Conservation (phyloP, 2,888 invertebrate species). For the Scaptomyza flava region DNA sequence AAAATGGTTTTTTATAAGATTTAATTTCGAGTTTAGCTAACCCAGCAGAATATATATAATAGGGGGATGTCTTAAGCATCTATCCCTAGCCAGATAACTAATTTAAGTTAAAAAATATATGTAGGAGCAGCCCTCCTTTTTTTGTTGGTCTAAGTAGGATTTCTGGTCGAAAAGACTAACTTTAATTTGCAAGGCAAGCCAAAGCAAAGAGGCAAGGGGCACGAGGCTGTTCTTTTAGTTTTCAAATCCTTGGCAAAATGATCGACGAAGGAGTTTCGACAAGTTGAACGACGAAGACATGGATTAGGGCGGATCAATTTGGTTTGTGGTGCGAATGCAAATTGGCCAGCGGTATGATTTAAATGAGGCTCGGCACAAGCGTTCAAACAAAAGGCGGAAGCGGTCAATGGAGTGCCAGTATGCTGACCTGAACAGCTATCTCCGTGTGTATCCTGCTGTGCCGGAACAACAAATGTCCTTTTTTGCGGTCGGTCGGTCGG, state of each 20-base stretch:
- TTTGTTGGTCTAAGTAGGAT: background rate
- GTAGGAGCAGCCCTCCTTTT: conserved; percentile 3
- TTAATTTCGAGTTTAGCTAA: too few relatives aligned
- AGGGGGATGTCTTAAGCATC: too few relatives aligned
- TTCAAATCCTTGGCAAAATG: conserved; percentile 50
- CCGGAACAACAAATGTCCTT: conserved; percentile 70
- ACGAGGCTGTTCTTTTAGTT: conserved; percentile 50
- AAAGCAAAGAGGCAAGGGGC: conserved; percentile 35
- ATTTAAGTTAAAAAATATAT: background rate
- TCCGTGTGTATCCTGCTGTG: conserved; percentile 54
- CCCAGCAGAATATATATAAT: too few relatives aligned
- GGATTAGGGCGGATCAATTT: conserved; percentile 82
- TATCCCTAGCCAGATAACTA: background rate
- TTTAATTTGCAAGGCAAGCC: conserved; percentile 50
- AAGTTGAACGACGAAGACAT: background rate
- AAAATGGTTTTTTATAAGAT: too few relatives aligned
- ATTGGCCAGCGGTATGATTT: conserved; percentile 79
- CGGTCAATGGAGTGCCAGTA: conserved; percentile 41
- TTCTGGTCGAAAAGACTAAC: conserved; percentile 41
- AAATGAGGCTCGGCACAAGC: conserved; percentile 72
- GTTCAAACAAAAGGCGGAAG: conserved; percentile 61
- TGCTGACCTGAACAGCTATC: background rate
- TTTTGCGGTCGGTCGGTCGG: conserved; percentile 37
- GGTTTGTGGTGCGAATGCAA: conserved; percentile 81
- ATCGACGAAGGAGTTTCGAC: conserved; percentile 26